Percentiles rank a stretch among this genome's conserved stretches.
These are phyloP conservation scores for Chaitophorus viminalis DNA, from an alignment of 2,888 invertebrate genomes.

Conservation along the genomic window DNA sequence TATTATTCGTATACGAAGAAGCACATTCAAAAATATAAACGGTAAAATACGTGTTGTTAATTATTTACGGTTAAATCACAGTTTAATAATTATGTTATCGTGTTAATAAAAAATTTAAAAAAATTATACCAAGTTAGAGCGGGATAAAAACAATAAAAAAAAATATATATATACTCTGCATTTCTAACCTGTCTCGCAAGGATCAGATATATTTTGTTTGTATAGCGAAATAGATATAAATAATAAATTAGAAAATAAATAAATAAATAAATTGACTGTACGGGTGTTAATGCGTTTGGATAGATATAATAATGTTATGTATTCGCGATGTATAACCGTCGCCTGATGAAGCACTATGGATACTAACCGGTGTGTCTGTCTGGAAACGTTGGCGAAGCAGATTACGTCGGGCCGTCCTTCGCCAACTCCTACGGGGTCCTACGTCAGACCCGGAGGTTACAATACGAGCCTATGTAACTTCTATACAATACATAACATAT, in stretches of 20 bases:
- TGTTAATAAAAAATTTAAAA: background rate
- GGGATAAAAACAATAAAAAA: background rate
- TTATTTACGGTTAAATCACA: background rate
- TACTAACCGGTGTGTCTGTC: constrained; percentile 57
- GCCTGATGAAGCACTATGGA: constrained; percentile 43
- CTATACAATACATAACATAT: background rate
- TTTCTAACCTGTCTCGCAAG: constrained; percentile 47
- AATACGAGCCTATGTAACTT: constrained; percentile 17
- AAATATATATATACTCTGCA: background rate
- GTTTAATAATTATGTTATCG: background rate
- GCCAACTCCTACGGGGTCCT: constrained; percentile 57
- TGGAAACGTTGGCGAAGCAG: constrained; percentile 47
- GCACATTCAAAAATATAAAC: background rate
- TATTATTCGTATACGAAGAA: background rate
- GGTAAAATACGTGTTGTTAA: background rate
- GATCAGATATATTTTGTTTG: constrained; percentile 4
- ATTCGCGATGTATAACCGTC: constrained; percentile 37
- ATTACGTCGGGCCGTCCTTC: constrained; percentile 49
- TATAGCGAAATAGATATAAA: background rate
- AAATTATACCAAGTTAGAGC: background rate
- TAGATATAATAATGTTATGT: background rate
- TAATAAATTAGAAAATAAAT: background rate
- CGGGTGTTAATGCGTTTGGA: background rate
- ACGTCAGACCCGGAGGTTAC: constrained; percentile 43
- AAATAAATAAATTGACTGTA: background rate